Evolutionary conservation across 2,113 vertebrate species (phyloP).

Genomic region (Paradoxurus hermaphroditus): DNA sequence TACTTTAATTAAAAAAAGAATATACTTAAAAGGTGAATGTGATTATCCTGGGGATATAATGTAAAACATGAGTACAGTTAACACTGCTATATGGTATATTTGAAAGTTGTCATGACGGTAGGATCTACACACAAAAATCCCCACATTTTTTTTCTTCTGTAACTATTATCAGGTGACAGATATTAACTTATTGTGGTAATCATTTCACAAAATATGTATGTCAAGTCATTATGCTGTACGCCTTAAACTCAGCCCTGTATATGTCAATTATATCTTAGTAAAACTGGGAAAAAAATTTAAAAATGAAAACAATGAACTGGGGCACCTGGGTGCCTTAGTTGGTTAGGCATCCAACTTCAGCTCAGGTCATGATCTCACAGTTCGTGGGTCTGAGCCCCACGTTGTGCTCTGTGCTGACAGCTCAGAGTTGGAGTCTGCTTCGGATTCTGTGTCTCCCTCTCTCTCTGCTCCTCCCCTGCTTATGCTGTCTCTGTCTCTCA

Average conservation of each 20-base stretch:
- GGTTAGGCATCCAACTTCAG: no score
- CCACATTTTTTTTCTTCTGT: neutral
- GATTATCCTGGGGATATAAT: neutral
- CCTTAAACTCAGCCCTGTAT: neutral
- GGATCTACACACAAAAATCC: neutral
- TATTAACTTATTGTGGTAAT: neutral
- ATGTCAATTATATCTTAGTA: neutral
- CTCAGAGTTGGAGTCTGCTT: no score
- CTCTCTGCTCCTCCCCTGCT: no score
- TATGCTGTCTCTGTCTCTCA: no score
- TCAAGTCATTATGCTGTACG: neutral
- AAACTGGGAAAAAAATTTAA: neutral
- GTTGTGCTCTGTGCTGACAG: no score
- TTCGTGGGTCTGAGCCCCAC: no score
- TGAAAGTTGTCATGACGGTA: neutral
- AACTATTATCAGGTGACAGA: neutral
- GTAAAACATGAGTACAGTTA: neutral
- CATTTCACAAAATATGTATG: neutral
- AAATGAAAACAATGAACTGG: conserved; percentile 19
- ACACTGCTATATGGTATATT: neutral
- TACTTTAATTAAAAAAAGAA: neutral
- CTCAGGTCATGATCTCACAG: no score
- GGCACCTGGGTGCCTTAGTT: no score
- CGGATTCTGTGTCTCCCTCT: no score
- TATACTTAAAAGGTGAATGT: neutral